Conservation (phyloP, 2,888 invertebrate species). For the Pyrrhia umbra region DNA sequence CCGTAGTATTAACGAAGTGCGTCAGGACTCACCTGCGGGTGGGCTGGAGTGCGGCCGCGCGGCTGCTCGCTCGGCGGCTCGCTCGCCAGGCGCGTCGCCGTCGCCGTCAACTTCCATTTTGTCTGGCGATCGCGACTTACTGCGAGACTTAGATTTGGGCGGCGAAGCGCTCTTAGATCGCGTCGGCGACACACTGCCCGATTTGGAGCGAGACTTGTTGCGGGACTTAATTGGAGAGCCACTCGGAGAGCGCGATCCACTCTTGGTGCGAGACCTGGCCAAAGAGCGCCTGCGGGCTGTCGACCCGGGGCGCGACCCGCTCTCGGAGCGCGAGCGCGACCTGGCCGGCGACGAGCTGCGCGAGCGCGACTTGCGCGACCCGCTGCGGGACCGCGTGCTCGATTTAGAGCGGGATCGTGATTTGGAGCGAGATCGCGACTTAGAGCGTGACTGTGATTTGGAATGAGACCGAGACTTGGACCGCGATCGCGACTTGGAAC, state of each 20-base stretch:
- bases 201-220: conserved; percentile 65
- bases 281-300: conserved; percentile 12
- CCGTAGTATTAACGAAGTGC: no score
- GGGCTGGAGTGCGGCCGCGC: conserved; percentile 59
- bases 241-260: conserved; percentile 65
- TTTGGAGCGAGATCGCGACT: conserved; percentile 20
- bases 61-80: conserved; percentile 56
- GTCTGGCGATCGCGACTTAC: conserved; percentile 61
- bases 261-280: conserved; percentile 43
- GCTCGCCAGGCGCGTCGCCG: conserved; percentile 28
- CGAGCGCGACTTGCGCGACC: conserved; percentile 42
- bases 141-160: conserved; percentile 42
- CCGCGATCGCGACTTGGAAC: conserved; percentile 15
- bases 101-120: conserved; percentile 69
- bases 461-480: conserved; percentile 51
- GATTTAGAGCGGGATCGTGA: conserved; percentile 41
- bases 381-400: no score
- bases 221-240: conserved; percentile 64
- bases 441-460: conserved; percentile 46
- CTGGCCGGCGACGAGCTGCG: conserved; percentile 56
- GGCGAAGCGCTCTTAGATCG: conserved; percentile 28
- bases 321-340: conserved; percentile 26
- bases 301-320: conserved; percentile 31
- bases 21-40: conserved; percentile 62
- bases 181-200: conserved; percentile 29